phyloP scores from a whole-genome alignment of 2,113 vertebrate genomes.

The Melanostigma gelatinosum region DNA sequence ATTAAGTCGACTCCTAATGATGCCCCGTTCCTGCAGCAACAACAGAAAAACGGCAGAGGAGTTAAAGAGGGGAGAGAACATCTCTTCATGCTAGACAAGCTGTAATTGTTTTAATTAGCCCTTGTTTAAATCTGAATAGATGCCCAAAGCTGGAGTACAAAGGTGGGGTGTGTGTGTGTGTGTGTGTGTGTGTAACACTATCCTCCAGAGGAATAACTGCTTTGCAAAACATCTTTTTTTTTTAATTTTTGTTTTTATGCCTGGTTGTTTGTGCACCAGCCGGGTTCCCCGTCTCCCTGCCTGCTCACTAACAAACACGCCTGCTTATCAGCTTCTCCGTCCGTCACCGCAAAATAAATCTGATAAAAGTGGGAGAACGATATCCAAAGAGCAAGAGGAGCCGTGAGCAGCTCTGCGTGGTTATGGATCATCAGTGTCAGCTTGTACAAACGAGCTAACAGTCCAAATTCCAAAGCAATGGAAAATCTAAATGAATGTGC shows the following conservation, averaged over 20 bases:
- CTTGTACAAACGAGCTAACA: background rate
- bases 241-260: background rate
- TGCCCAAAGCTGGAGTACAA: conserved; percentile 46
- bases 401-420: background rate
- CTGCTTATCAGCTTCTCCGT: conserved; percentile 4
- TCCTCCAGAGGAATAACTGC: conserved; percentile 47
- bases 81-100: conserved; percentile 62
- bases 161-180: conserved; percentile 14
- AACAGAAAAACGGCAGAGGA: conserved; percentile 24
- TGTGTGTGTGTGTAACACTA: conserved; percentile 18
- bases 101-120: conserved; percentile 81
- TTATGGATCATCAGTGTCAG: background rate
- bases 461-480: background rate
- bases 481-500: background rate
- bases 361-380: background rate
- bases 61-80: conserved; percentile 6
- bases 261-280: conserved; percentile 20
- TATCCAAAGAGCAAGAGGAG: background rate
- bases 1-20: conserved; percentile 67
- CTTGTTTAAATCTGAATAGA: conserved; percentile 68
- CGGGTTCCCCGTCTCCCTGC: background rate
- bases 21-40: conserved; percentile 55
- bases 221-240: background rate
- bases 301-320: conserved; percentile 24
- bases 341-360: background rate